Evolutionary conservation across 2,797 vertebrate species (phyloP), one percentile per base, ranked within the genome.

Genomic region (Notoglanidium macrostoma): DNA sequence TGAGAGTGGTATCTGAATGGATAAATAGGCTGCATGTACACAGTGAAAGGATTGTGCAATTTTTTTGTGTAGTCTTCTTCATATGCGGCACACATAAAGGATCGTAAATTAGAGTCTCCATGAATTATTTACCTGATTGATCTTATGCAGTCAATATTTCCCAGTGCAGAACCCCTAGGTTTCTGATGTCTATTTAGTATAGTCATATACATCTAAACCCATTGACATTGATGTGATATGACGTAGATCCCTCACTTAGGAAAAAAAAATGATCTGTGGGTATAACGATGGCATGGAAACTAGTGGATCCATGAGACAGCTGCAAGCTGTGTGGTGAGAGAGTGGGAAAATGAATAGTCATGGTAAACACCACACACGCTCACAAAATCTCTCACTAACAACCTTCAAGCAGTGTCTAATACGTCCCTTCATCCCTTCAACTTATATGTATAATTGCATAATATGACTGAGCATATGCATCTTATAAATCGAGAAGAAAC

Each of bases 251-350:
- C 26, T 61, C n/a, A 83, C 35, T 46, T 46, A 40, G 2, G 57
- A 87, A 84, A 73, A 70, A 63, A 83, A 70, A 82, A 84, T 35
- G 54, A 78, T 78, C 76, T 51, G 78, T 55, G 89, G 65, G 51
- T 85, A 73, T 87, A 83, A 83, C 14, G 74, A 90, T 86, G 85
- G 82, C 80, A 86, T 19, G 49, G 83, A 83, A 68, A 59, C 68
- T 5, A 84, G 79, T 61, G n/a, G 73, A 87, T 79, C 80, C 72
- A 40, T 23, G 87, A 87, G 87, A 85, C 89, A 88, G 87, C 87
- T 85, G 89, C 72, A 76, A 9, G 77, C 3, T 74, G 57, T 55
- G 29, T 76, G 29, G 51, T 74, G 68, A 84, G 67, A 84, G 51
- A 74, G 3, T 5, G 68, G 55, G 61, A 79, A 73, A 55, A 86